Evolutionary conservation across 1,140 invertebrate genomes (phyloP), one percentile per base, ranked within the genome.

Genomic region (Halictus rubicundus): DNA sequence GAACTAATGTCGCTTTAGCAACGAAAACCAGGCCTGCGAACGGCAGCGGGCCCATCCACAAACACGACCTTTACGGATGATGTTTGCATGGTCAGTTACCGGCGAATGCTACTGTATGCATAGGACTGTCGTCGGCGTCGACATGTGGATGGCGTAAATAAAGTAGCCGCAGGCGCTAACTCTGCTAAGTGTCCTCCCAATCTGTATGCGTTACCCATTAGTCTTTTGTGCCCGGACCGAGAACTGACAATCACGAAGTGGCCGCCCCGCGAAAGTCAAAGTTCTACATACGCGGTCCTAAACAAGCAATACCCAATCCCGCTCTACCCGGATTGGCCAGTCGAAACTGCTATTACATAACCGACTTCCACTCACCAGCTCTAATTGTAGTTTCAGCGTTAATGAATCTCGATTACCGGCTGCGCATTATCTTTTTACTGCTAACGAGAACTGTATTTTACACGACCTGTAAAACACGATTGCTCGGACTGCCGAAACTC

Each of bases 161-260:
- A 88, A 87, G 85, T 88, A 87, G 87, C 85, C 79, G 63, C 76
- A 60, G 68, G 82, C 80, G 84, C 77, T 88, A 89, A 88, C 81
- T 81, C 37, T 65, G 81, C 85, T 87, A 87, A 87, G 83, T 88
- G 83, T 70, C 77, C 76, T 83, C 78, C 80, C 83, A 85, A 88
- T 85, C 82, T 88, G 82, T 87, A 80, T 82, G 64, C 75, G 80
- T 68, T 85, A 19, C 25, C 82, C 78, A 81, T 85, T 84, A 84
- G 68, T 59, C 68, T 85, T 71, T 81, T 68, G 71, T 57, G n/a
- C 32, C 25, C 37, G 52, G n/a, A n/a, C 66, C 42, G 72, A 77
- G 60, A 65, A 27, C 46, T 42, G 78, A 61, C 68, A 70, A 83
- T 85, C 79, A 78, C 59, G 64, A 19, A 54, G n/a, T 65, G 39